Evolutionary conservation across 2,797 vertebrate species (phyloP).

Genomic region (Pelobates cultripes): DNA sequence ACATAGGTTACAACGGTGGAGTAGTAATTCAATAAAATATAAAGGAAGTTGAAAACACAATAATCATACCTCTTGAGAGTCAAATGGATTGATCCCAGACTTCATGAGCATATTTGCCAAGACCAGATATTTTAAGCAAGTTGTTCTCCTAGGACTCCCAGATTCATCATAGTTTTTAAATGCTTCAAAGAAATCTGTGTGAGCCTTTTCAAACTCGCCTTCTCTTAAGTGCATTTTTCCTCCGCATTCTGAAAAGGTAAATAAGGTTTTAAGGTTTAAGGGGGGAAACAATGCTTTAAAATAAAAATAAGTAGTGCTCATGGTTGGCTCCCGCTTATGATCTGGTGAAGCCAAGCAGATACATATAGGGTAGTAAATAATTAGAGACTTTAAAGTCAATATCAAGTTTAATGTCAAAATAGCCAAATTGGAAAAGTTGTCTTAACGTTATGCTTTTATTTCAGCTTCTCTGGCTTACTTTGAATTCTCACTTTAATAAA

Average conservation of each 20-base stretch:
- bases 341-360: too few species aligned
- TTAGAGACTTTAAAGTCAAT: too few species aligned
- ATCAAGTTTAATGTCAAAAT: too few species aligned
- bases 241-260: conserved; percentile 85
- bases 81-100: conserved; percentile 98
- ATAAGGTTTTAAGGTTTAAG: too few species aligned
- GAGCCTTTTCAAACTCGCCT: conserved; percentile 99
- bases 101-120: conserved; percentile 99
- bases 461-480: too few species aligned
- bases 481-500: too few species aligned
- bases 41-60: background rate
- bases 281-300: too few species aligned
- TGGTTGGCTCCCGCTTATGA: too few species aligned
- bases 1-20: background rate
- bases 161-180: conserved; percentile 99
- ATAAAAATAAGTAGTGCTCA: too few species aligned
- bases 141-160: conserved; percentile 96
- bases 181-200: conserved; percentile 99
- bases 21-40: background rate
- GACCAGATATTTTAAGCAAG: conserved; percentile 98
- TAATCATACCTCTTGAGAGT: conserved; percentile 92
- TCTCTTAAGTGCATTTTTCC: conserved; percentile 99
- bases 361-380: too few species aligned
- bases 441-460: too few species aligned
- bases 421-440: too few species aligned